Conservation (phyloP, 2,113 vertebrate genomes). For the Garra rufa region DNA sequence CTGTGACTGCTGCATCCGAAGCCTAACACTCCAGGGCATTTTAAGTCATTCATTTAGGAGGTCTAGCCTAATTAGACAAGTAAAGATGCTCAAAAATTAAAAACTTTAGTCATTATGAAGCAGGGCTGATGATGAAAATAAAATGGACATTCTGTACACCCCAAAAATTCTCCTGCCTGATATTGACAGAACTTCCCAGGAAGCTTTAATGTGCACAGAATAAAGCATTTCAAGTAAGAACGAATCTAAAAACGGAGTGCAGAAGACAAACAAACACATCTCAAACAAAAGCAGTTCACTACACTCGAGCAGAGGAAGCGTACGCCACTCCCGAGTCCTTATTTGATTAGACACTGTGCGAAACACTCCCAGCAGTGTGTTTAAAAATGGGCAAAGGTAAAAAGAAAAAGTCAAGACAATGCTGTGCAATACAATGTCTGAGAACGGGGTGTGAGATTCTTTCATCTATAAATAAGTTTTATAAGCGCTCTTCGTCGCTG, state of each 20-base stretch:
- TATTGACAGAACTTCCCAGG: neutral
- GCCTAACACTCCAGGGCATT: neutral
- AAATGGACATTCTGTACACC: neutral
- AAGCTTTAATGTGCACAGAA: neutral
- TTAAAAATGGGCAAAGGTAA: conserved; percentile 66
- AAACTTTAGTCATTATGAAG: neutral
- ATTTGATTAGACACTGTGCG: conserved; percentile 46
- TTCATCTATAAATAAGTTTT: conserved; percentile 70
- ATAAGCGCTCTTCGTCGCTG: conserved; percentile 55
- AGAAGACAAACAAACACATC: conserved; percentile 17
- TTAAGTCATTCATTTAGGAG: neutral
- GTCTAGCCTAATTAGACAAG: neutral
- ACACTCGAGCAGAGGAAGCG: conserved; percentile 23
- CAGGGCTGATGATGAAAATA: neutral
- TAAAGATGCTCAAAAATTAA: neutral
- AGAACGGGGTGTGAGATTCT: conserved; percentile 55
- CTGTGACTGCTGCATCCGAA: conserved; percentile 11
- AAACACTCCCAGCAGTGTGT: conserved; percentile 59
- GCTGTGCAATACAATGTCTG: conserved; percentile 53
- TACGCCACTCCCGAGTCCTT: neutral
- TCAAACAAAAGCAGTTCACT: conserved; percentile 7
- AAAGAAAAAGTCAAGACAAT: conserved; percentile 57
- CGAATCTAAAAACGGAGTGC: neutral
- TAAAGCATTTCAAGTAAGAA: neutral
- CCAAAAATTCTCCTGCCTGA: neutral